Conservation (phyloP, 1,140 invertebrate genomes). For the Diabrotica virgifera region DNA sequence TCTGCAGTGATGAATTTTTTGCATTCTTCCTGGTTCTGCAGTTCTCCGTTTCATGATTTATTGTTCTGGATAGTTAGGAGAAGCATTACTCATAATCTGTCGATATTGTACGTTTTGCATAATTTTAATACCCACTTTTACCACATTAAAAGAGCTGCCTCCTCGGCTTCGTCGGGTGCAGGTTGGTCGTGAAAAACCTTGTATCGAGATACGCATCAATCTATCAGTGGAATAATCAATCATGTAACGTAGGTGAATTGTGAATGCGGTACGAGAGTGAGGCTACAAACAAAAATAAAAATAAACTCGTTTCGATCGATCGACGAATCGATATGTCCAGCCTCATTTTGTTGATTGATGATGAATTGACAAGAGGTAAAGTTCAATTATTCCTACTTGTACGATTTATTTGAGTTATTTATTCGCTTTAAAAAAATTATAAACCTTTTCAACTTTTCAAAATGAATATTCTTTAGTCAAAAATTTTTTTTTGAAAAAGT, state of each 20-base stretch:
- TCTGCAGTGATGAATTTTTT: too few species aligned
- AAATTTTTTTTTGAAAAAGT: too few species aligned
- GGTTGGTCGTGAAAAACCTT: neutral
- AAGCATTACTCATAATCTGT: too few species aligned
- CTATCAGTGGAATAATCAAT: conserved; percentile 16
- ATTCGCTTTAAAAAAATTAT: neutral
- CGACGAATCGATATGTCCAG: conserved; percentile 36
- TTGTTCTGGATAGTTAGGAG: too few species aligned
- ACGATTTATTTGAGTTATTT: neutral
- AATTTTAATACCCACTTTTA: too few species aligned
- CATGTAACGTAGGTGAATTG: conserved; percentile 13
- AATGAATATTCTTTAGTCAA: too few species aligned
- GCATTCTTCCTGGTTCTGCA: too few species aligned
- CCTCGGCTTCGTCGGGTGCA: neutral
- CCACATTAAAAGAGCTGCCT: too few species aligned
- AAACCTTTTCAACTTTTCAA: too few species aligned
- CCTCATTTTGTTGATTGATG: conserved; percentile 41
- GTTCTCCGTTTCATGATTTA: too few species aligned
- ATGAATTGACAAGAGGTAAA: conserved; percentile 36
- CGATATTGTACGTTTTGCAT: too few species aligned
- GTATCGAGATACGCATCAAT: conserved; percentile 7
- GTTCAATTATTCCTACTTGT: conserved; percentile 34
- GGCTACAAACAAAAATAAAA: conserved; percentile 28
- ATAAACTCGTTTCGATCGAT: conserved; percentile 32
- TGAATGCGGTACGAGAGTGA: conserved; percentile 25